Base-by-base conservation (phyloP, 2,113 vertebrate species). In the Grammomys surdaster region DNA sequence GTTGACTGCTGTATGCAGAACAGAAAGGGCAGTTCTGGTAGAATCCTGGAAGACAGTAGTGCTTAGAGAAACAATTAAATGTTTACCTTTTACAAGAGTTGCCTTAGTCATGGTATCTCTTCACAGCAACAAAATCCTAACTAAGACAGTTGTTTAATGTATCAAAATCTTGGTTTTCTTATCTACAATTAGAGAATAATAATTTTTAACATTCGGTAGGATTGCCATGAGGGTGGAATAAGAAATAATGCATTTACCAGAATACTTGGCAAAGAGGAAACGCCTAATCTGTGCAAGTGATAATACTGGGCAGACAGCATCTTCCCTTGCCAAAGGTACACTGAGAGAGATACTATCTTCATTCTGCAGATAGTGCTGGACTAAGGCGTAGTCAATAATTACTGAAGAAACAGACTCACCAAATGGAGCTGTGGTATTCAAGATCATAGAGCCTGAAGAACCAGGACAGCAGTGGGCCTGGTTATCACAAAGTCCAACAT, bases 331-430 rank as follows among this genome's bases (percentile, higher is more conserved):
- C 77, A 80, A 36, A 19, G 51, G 17, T 80, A 51, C 17, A 36
- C 77, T 11, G 51, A 48, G 5, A 22, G 51, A 80, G 77, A 80
- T 36, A 20, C 4, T 8, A 56, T 80, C 51, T 36, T 56, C 33
- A n/a, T 20, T 80, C 33, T 56, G 33, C 33, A 80, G 77, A 56
- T 56, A 36, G 51, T 31, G 22, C 48, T 56, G 9, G 75, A 31
- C 19, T 80, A 36, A 56, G 51, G 36, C 51, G 19, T 19, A 54
- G 77, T 54, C 31, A 78, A 51, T 28, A 78, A 51, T 33, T 54
- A 36, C 22, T 65, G 26, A 88, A 60, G 70, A 92, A 92, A 96
- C 12, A 92, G 56, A 70, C 58, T 84, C 60, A 46, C 60, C n/a
- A 31, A 95, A 86, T 67, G 33, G 33, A 40, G 13, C n/a, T 22